Evolutionary conservation across 2,888 invertebrate species (phyloP).

Genomic region (Branchipolynoe longqiensis): DNA sequence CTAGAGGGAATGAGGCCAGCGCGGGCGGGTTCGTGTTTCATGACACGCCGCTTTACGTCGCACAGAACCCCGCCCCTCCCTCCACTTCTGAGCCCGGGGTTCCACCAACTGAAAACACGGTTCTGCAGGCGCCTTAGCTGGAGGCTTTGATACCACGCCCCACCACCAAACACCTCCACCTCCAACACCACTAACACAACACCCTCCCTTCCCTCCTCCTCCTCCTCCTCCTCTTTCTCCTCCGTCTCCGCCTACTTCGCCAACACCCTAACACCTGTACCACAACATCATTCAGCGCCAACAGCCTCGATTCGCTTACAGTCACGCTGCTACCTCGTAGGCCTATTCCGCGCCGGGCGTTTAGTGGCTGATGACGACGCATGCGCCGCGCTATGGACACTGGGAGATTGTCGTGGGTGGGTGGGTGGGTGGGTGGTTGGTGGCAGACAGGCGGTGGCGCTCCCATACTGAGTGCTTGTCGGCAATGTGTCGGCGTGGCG

Average conservation of each 20-base stretch:
- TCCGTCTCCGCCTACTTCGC: too few relatives aligned
- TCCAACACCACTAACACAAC: too few relatives aligned
- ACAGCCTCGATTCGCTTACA: neutral
- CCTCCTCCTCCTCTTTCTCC: too few relatives aligned
- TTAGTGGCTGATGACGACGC: neutral
- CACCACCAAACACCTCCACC: too few relatives aligned
- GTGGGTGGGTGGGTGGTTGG: neutral
- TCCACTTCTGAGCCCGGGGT: neutral
- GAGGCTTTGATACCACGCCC: too few relatives aligned
- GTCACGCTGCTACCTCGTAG: neutral
- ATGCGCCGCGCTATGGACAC: neutral
- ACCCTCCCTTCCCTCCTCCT: too few relatives aligned
- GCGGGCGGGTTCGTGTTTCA: neutral
- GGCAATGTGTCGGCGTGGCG: too few relatives aligned
- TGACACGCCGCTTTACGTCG: slow-evolving; percentile 12
- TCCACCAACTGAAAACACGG: too few relatives aligned
- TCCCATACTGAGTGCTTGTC: neutral
- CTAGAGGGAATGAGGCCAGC: too few relatives aligned
- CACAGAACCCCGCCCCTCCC: neutral
- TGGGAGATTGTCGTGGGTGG: neutral
- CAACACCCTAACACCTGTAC: slow-evolving; percentile 38
- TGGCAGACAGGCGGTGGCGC: neutral
- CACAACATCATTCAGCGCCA: slow-evolving; percentile 29
- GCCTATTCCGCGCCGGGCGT: slow-evolving; percentile 5
- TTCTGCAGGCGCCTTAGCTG: too few relatives aligned